Conservation (phyloP, 1,140 invertebrate genomes). For the Magallana gigas region DNA sequence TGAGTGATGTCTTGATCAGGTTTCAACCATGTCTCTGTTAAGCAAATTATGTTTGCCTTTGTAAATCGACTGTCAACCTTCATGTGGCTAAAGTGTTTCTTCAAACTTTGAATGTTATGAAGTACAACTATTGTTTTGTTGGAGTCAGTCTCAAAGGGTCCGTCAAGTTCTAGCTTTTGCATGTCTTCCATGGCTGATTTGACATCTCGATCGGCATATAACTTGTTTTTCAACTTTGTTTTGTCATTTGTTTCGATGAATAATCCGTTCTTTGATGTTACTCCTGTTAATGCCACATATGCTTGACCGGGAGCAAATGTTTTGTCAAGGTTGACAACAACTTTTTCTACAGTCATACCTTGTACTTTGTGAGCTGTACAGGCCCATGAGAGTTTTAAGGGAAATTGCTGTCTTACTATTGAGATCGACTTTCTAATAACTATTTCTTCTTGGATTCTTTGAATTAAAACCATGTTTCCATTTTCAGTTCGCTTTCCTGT, state of each 20-base stretch:
- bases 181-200: constrained; percentile 35
- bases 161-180: not conserved
- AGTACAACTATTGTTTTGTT: not conserved
- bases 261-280: too few species aligned
- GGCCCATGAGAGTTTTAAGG: constrained; percentile 8
- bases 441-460: not conserved
- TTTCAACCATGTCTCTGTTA: constrained; percentile 47
- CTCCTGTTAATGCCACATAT: too few species aligned
- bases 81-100: not conserved
- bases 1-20: too few species aligned
- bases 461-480: not conserved
- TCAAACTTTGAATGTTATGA: constrained; percentile 20
- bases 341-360: too few species aligned
- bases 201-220: constrained; percentile 44
- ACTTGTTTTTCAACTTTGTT: not conserved
- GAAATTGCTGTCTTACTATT: not conserved
- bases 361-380: too few species aligned
- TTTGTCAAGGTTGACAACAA: too few species aligned
- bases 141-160: not conserved
- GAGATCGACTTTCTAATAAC: not conserved
- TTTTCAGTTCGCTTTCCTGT: too few species aligned
- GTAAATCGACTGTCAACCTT: not conserved
- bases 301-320: too few species aligned
- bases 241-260: too few species aligned
- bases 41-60: constrained; percentile 33